Percentiles rank a stretch among this genome's conserved stretches.
These are phyloP conservation scores for Acanthococcus lagerstroemiae DNA, from an alignment of 2,888 invertebrate species.

Conservation along the genomic window DNA sequence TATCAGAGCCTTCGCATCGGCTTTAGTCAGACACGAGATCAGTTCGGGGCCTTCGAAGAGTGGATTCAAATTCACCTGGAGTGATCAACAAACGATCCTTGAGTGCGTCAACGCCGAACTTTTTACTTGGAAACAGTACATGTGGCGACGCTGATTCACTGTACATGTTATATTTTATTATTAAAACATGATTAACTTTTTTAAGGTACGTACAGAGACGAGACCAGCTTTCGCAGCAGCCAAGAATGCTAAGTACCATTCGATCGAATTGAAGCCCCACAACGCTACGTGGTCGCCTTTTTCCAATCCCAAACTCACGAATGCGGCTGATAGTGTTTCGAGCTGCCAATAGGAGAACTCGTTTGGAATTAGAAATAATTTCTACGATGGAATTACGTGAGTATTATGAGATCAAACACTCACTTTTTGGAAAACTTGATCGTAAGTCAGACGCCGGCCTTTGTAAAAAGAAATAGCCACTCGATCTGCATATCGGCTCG, in stretches of 20 bases:
- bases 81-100: background rate
- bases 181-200: background rate
- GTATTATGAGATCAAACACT: background rate
- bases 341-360: constrained; percentile 18
- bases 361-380: background rate
- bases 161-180: no score
- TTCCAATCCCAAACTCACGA: constrained; percentile 56
- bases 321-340: constrained; percentile 50
- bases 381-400: background rate
- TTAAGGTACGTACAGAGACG: constrained; percentile 33
- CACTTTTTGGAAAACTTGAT: constrained; percentile 5
- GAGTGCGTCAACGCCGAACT: no score
- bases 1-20: constrained; percentile 56
- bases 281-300: constrained; percentile 66
- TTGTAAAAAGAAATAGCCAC: constrained; percentile 35
- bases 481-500: constrained; percentile 46
- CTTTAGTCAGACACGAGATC: constrained; percentile 60
- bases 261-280: constrained; percentile 65
- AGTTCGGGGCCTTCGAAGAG: constrained; percentile 60
- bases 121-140: no score
- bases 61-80: constrained; percentile 65
- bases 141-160: no score
- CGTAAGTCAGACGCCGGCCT: constrained; percentile 16
- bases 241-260: constrained; percentile 64
- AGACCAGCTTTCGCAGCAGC: constrained; percentile 51